Conservation (phyloP, 2,113 vertebrate genomes). For the Mesocricetus auratus region DNA sequence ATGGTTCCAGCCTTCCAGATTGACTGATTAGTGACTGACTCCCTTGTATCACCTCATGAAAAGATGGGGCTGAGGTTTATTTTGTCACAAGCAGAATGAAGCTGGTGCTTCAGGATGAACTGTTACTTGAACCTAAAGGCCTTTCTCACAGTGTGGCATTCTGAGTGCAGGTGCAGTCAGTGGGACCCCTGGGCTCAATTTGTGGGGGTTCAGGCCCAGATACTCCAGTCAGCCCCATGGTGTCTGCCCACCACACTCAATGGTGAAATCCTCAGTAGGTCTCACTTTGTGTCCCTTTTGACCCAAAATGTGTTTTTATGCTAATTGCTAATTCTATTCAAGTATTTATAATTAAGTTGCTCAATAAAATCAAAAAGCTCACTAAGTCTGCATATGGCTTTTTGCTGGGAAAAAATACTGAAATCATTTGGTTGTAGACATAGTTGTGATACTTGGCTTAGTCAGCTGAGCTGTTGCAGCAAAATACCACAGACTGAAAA, state of each 20-base stretch:
- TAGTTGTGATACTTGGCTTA: background rate
- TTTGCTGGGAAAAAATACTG: background rate
- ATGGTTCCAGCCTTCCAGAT: background rate
- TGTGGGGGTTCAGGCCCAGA: background rate
- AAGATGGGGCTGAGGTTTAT: background rate
- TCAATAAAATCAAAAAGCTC: background rate
- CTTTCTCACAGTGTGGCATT: background rate
- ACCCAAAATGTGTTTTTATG: background rate
- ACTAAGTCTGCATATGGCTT: background rate
- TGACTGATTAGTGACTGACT: background rate
- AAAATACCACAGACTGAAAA: background rate
- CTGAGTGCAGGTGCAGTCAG: background rate
- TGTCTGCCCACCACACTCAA: accelerated
- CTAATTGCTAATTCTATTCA: background rate
- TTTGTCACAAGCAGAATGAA: background rate
- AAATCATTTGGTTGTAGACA: background rate
- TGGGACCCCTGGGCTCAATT: background rate
- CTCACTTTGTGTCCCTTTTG: background rate
- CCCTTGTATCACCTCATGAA: background rate
- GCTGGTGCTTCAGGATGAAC: background rate
- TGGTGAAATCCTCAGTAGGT: background rate
- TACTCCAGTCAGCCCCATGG: background rate
- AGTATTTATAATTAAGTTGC: background rate
- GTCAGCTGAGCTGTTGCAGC: background rate
- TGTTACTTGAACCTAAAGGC: background rate